Evolutionary conservation across 2,797 vertebrate genomes (phyloP).

Genomic region (Takifugu ocellatus): DNA sequence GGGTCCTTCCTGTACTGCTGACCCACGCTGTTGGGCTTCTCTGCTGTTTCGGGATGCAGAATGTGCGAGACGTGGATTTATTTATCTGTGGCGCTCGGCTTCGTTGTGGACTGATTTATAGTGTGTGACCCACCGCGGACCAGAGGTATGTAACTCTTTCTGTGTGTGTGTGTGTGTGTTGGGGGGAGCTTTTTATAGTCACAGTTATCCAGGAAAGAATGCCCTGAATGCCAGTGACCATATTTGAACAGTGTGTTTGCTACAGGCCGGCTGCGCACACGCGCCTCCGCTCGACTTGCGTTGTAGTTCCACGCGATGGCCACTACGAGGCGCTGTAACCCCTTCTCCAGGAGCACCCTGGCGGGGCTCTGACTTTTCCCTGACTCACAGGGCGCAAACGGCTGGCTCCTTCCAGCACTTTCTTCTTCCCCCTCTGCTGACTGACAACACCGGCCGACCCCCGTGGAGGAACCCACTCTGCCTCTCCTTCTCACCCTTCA

Average conservation of each 20-base stretch:
- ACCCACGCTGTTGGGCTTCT: slow-evolving; percentile 43
- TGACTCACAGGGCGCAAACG: slow-evolving; percentile 47
- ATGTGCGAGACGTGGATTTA: slow-evolving; percentile 35
- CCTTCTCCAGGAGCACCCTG: slow-evolving; percentile 28
- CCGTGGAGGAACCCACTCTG: slow-evolving; percentile 31
- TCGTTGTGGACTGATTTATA: slow-evolving; percentile 53
- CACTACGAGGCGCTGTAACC: slow-evolving; percentile 61
- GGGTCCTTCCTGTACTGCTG: slow-evolving; percentile 54
- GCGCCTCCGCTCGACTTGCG: slow-evolving; percentile 14
- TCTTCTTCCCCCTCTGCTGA: slow-evolving; percentile 60
- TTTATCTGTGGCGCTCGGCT: slow-evolving; percentile 33
- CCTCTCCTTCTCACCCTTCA: slow-evolving; percentile 15
- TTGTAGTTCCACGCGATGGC: slow-evolving; percentile 59
- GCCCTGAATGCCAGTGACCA: slow-evolving; percentile 74
- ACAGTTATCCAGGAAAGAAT: slow-evolving; percentile 68
- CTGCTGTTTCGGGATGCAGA: slow-evolving; percentile 35
- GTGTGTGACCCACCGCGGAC: slow-evolving; percentile 38
- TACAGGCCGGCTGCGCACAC: slow-evolving; percentile 26
- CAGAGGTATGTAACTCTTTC: slow-evolving; percentile 16
- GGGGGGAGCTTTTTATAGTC: slow-evolving; percentile 61
- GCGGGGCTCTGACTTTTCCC: slow-evolving; percentile 25
- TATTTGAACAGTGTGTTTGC: slow-evolving; percentile 64
- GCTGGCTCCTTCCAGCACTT: slow-evolving; percentile 37
- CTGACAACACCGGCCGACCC: slow-evolving; percentile 51
- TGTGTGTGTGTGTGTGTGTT: slow-evolving; percentile 15